Conservation (phyloP, 1,140 invertebrate genomes). For the Aleiodes sp. region DNA sequence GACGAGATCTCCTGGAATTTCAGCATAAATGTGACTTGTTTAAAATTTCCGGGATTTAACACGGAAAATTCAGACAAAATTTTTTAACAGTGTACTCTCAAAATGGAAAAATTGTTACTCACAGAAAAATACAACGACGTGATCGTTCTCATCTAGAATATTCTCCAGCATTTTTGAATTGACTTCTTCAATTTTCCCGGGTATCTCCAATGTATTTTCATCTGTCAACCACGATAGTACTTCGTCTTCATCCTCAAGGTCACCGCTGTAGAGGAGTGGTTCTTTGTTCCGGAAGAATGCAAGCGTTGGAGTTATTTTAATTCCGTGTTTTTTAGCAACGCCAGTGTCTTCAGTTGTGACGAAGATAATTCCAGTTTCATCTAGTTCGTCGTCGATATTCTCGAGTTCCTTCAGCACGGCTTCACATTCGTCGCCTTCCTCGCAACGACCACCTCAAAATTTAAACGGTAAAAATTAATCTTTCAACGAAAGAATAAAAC, state of each 20-base stretch:
- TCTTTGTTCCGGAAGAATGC: slow-evolving; percentile 93
- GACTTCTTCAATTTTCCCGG: slow-evolving; percentile 93
- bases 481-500: too few species aligned
- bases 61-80: too few species aligned
- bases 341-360: slow-evolving; percentile 88
- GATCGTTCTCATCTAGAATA: slow-evolving; percentile 86
- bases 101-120: slow-evolving; percentile 67
- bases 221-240: slow-evolving; percentile 91
- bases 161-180: slow-evolving; percentile 92
- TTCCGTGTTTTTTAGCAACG: slow-evolving; percentile 85
- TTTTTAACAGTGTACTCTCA: too few species aligned
- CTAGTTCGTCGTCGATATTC: slow-evolving; percentile 92
- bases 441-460: slow-evolving; percentile 80
- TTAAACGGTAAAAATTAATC: slow-evolving; percentile 20
- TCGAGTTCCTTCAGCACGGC: slow-evolving; percentile 87
- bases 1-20: too few species aligned
- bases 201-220: slow-evolving; percentile 90
- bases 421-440: slow-evolving; percentile 86
- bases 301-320: slow-evolving; percentile 85
- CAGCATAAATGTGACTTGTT: too few species aligned
- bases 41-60: too few species aligned
- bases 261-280: slow-evolving; percentile 82
- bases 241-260: slow-evolving; percentile 90
- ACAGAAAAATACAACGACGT: slow-evolving; percentile 94
- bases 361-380: slow-evolving; percentile 93